These are phyloP conservation scores for Chaetodon trifascialis DNA, from an alignment of 2,113 vertebrate species.

Conservation along the genomic window DNA sequence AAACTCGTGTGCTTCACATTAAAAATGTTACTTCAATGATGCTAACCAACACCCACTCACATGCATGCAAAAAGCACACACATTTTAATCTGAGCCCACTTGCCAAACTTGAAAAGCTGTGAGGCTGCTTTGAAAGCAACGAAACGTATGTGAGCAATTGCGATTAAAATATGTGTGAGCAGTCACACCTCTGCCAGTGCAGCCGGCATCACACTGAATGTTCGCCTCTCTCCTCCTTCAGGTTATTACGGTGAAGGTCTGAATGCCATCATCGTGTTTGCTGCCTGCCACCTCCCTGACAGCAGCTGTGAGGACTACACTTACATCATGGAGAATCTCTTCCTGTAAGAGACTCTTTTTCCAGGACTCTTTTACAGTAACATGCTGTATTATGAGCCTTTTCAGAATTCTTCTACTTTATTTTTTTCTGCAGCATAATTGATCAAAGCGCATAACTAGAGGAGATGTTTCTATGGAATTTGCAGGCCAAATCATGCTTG, in stretches of 20 bases:
- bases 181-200: not conserved
- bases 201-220: not conserved
- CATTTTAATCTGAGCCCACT: not conserved
- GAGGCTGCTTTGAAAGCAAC: not conserved
- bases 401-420: not conserved
- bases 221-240: constrained; percentile 60
- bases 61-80: not conserved
- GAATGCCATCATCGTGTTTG: constrained; percentile 98
- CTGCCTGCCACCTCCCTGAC: constrained; percentile 95
- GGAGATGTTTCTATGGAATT: not conserved
- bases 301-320: constrained; percentile 93
- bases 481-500: not conserved
- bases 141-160: not conserved
- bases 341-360: constrained; percentile 94
- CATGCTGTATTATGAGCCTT: not conserved
- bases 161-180: no score
- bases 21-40: not conserved
- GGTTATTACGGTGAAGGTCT: constrained; percentile 97
- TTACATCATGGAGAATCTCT: constrained; percentile 99
- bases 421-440: not conserved
- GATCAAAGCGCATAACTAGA: not conserved
- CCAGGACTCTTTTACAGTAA: not conserved
- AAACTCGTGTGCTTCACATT: not conserved
- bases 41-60: not conserved
- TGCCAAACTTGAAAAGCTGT: not conserved